Evolutionary conservation across 2,888 invertebrate genomes (phyloP).

Genomic region (Nezara viridula): DNA sequence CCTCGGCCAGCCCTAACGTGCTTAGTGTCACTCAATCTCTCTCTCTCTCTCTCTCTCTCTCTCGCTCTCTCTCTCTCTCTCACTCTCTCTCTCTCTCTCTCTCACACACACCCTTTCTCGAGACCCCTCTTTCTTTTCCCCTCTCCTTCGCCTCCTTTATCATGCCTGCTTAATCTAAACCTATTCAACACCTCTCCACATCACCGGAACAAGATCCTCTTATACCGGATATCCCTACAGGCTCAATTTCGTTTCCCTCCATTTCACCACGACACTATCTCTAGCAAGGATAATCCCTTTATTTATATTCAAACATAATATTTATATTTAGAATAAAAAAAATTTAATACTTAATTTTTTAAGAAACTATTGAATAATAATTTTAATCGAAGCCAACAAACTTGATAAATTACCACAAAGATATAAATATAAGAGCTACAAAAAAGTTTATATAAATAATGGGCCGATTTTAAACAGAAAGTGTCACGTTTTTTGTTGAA

Average conservation of each 20-base stretch:
- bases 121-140: neutral
- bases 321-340: no score
- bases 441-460: no score
- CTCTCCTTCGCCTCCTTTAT: neutral
- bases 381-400: no score
- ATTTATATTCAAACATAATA: no score
- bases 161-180: neutral
- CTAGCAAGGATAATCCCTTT: no score
- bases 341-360: no score
- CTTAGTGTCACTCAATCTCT: neutral
- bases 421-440: no score
- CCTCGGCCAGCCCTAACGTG: neutral
- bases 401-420: no score
- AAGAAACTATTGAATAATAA: no score
- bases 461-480: no score
- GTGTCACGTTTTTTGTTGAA: no score
- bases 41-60: neutral
- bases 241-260: neutral
- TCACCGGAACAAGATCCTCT: neutral
- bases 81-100: neutral
- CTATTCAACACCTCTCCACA: conserved; percentile 1
- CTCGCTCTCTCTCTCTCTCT: no score
- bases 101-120: neutral
- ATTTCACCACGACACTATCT: neutral
- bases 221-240: neutral